Evolutionary conservation across 2,888 invertebrate genomes (phyloP).

Genomic region (Tipula lateralis): DNA sequence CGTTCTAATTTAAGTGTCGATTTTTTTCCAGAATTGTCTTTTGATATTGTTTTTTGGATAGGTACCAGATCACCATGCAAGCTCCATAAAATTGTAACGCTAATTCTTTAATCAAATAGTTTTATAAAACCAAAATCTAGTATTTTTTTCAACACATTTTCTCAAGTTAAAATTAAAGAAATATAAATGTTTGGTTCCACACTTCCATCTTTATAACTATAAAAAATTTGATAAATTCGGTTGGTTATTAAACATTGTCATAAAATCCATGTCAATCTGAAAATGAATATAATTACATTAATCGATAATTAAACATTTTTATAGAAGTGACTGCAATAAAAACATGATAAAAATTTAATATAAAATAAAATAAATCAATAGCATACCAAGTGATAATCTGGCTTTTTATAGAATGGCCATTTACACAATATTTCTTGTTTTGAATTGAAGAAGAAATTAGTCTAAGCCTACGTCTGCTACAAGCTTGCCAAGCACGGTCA

Average conservation of each 20-base stretch:
- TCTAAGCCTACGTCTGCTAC: background rate
- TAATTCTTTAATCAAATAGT: background rate
- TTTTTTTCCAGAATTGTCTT: background rate
- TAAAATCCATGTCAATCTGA: background rate
- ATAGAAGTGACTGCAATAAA: background rate
- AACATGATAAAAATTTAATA: background rate
- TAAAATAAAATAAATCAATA: background rate
- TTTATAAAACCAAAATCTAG: no score
- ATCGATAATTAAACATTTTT: no score
- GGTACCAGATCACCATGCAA: constrained; percentile 25
- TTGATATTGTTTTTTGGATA: background rate
- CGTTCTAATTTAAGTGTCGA: background rate
- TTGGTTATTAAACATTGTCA: background rate
- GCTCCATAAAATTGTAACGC: background rate
- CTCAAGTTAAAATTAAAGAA: no score
- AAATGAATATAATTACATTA: background rate
- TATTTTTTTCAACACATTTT: constrained; percentile 34
- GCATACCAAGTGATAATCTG: background rate
- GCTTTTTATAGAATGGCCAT: background rate
- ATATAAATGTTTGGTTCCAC: no score
- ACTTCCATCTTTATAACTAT: background rate
- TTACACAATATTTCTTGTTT: background rate
- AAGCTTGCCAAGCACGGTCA: background rate
- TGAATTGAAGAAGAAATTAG: background rate
- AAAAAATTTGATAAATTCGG: background rate